Conservation (phyloP, 1,140 invertebrate genomes). For the Heterodera schachtii region DNA sequence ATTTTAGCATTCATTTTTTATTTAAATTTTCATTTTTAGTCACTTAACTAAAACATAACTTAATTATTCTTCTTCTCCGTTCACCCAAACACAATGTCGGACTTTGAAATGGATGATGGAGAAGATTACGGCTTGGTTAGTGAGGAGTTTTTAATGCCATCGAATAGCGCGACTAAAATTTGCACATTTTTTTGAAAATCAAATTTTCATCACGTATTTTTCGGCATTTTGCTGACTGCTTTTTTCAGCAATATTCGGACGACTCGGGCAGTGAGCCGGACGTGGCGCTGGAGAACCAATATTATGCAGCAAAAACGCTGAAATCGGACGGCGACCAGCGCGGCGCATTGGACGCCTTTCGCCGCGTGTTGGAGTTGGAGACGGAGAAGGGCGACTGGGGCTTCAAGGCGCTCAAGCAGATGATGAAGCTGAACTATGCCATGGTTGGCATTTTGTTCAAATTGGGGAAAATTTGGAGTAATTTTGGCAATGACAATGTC, state of each 20-base stretch:
- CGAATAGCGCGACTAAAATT: too few species aligned
- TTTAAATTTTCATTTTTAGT: too few species aligned
- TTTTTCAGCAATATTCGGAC: slow-evolving; percentile 69
- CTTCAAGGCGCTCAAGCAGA: slow-evolving; percentile 99
- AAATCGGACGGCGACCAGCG: slow-evolving; percentile 83
- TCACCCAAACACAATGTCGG: not conserved
- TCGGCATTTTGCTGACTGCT: not conserved
- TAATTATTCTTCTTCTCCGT: too few species aligned
- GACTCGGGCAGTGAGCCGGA: slow-evolving; percentile 81
- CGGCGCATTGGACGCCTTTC: slow-evolving; percentile 90
- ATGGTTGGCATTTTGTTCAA: slow-evolving; percentile 72
- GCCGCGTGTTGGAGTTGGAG: slow-evolving; percentile 81
- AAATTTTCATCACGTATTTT: too few species aligned
- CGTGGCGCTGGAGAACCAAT: slow-evolving; percentile 98
- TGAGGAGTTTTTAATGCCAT: not conserved
- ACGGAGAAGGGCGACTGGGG: slow-evolving; percentile 99
- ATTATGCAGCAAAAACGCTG: slow-evolving; percentile 97
- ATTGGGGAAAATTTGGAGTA: too few species aligned
- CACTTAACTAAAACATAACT: too few species aligned
- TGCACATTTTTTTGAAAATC: too few species aligned
- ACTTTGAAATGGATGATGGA: slow-evolving; percentile 40
- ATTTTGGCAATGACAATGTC: too few species aligned
- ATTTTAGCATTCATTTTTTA: too few species aligned
- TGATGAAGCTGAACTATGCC: slow-evolving; percentile 99
- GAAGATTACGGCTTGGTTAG: slow-evolving; percentile 45